phyloP scores from a whole-genome alignment of 2,113 vertebrate species.

The Pimephales promelas region DNA sequence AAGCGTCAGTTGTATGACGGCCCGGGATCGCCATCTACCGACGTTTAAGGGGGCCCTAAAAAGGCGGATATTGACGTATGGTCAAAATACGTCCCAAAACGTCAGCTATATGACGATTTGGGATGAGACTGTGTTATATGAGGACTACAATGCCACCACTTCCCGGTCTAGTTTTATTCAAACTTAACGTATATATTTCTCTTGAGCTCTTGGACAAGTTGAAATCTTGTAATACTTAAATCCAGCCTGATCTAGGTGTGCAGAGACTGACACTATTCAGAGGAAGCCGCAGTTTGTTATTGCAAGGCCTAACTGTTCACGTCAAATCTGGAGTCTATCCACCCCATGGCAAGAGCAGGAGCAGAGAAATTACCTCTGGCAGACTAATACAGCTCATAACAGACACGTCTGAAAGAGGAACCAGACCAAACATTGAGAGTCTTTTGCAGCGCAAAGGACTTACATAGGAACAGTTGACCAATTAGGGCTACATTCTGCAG shows the following conservation, averaged over 20 bases:
- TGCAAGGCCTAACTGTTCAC: conserved; percentile 20
- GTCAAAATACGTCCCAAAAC: too few relatives aligned
- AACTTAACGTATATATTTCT: conserved; percentile 26
- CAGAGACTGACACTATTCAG: conserved; percentile 37
- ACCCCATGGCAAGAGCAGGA: conserved; percentile 16
- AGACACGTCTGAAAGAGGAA: conserved; percentile 48
- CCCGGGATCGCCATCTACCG: too few relatives aligned
- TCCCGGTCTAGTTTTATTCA: conserved; percentile 13
- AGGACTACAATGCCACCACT: not conserved
- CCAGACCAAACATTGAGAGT: conserved; percentile 50
- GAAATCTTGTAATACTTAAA: conserved; percentile 31
- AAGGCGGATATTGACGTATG: too few relatives aligned
- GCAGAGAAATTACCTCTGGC: conserved; percentile 48
- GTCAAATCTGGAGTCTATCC: conserved; percentile 37
- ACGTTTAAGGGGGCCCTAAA: too few relatives aligned
- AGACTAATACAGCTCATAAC: conserved; percentile 43
- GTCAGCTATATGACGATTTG: too few relatives aligned
- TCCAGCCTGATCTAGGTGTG: conserved; percentile 33
- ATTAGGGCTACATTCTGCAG: conserved; percentile 61
- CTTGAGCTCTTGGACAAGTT: conserved; percentile 24
- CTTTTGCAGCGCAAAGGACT: conserved; percentile 42
- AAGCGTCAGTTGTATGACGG: too few relatives aligned
- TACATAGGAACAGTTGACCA: conserved; percentile 53
- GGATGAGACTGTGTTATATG: too few relatives aligned
- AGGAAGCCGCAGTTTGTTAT: conserved; percentile 40